Base-by-base conservation (phyloP, 2,113 vertebrate genomes). In the Vimba vimba region DNA sequence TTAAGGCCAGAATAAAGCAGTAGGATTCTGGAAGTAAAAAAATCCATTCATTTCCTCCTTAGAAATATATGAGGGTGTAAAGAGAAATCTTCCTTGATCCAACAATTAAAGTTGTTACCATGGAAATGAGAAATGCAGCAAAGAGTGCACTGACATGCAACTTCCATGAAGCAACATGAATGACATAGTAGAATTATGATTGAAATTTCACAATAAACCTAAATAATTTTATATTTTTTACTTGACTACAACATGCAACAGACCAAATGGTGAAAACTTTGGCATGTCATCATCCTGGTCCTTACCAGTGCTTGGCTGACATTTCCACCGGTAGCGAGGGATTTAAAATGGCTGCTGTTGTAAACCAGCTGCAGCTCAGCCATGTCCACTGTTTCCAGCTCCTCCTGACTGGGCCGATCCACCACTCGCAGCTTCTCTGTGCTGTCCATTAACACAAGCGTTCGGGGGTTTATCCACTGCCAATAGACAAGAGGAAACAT, bases 291-390 rank as follows among this genome's bases (percentile, higher is more conserved):
- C 50, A 45, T 57, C 11, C 39, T 25, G 39, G 57, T 17, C 62
- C 76, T 86, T 23, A 89, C 86, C 83, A 90, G 75, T 7, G 98
- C 98, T 93, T 99, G 97, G 39, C 97, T 99, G 84, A 99, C 98
- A 0, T 99, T 99, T 73, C 98, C 98, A 88, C 98, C 98, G 0
- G 98, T 99, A 79, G 98, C 98, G 68, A 99, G 88, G 0, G 98
- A 99, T 91, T 99, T 99, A 94, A 99, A 99, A 89, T 99, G 97
- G 90, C 97, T 97, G 94, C 97, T 99, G 90, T 98, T 99, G 85
- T 99, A 99, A 86, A 99, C 96, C 55, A 99, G 92, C 82, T 98
- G 97, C 86, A 99, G 96, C 89, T 99, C 97, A 0, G 97, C 95
- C 91, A 99, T 93, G 93, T 99, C 98, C 30, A 97, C 57, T 0